Conservation (phyloP, 2,888 invertebrate species). For the Lasioglossum leucozonium region DNA sequence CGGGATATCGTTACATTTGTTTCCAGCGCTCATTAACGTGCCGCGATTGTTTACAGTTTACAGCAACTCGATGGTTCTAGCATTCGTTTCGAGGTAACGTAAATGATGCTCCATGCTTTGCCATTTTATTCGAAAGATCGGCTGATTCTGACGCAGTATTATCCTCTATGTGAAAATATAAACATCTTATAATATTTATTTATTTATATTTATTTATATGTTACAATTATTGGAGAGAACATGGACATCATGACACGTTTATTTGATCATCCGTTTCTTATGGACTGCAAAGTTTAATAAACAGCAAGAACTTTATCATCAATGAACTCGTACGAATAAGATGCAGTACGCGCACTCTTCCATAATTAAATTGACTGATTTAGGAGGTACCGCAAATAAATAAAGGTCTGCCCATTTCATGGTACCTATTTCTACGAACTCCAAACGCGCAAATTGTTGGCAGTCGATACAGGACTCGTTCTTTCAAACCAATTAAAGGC, state of each 20-base stretch:
- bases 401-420: not conserved
- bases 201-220: no score
- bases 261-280: no score
- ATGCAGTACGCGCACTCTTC: no score
- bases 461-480: constrained; percentile 11
- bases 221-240: no score
- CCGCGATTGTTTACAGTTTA: constrained; percentile 35
- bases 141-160: constrained; percentile 41
- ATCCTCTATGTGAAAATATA: not conserved
- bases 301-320: no score
- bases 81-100: constrained; percentile 50
- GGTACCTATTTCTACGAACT: not conserved
- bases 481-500: constrained; percentile 42
- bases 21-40: constrained; percentile 48
- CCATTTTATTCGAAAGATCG: constrained; percentile 45
- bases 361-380: not conserved
- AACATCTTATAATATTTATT: not conserved
- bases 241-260: no score
- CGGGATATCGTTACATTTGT: constrained; percentile 23
- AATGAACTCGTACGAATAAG: no score
- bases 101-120: constrained; percentile 41
- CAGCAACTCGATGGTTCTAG: constrained; percentile 38
- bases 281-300: no score
- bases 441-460: constrained; percentile 2
- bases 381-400: no score